These are phyloP conservation scores for Parthenolecanium corni DNA, from an alignment of 2,888 invertebrate genomes.

Conservation along the genomic window DNA sequence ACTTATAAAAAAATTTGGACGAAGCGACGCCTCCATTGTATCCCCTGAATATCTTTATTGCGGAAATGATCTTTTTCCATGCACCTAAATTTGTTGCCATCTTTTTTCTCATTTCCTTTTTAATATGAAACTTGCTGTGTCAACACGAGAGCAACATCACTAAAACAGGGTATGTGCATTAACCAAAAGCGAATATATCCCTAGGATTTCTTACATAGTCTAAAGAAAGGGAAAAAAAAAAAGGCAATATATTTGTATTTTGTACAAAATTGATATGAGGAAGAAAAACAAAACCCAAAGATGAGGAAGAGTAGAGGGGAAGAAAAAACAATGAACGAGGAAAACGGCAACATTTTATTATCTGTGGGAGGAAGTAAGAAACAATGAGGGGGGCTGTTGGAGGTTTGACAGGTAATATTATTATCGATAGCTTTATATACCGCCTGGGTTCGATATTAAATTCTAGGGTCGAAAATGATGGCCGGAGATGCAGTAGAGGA, in stretches of 20 bases:
- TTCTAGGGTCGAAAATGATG: constrained; percentile 4
- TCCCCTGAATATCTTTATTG: no score
- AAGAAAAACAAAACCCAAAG: background rate
- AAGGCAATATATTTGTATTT: background rate
- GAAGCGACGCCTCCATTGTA: no score
- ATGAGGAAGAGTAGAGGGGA: background rate
- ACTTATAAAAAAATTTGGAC: no score
- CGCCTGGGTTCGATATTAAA: constrained; percentile 25
- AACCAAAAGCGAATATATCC: no score
- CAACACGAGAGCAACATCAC: no score
- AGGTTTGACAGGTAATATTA: constrained; percentile 28
- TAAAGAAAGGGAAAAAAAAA: background rate
- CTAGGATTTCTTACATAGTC: no score
- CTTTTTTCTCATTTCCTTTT: no score
- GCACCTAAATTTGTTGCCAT: no score
- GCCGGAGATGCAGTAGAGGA: background rate
- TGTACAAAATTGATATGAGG: constrained; percentile 1
- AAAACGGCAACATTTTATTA: constrained; percentile 16
- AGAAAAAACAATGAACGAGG: background rate
- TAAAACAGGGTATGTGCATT: no score
- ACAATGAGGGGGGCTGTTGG: constrained; percentile 13
- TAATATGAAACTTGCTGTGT: no score
- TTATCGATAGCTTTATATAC: constrained; percentile 25
- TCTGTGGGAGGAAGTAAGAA: background rate
- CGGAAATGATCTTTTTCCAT: no score